phyloP scores from a whole-genome alignment of 2,113 vertebrate genomes.

The Scomber colias region DNA sequence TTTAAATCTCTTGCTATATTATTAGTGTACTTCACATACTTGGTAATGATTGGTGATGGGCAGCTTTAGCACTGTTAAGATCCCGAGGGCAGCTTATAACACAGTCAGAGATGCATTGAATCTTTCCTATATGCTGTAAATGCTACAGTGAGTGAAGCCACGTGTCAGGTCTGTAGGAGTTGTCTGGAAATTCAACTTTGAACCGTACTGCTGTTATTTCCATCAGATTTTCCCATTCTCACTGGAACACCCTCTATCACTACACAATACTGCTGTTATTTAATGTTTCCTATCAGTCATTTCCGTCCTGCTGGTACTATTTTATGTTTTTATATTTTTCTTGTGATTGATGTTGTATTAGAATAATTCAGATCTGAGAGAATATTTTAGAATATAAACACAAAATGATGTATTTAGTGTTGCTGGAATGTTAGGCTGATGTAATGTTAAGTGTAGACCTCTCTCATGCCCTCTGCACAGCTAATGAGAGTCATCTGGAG shows the following conservation, averaged over 20 bases:
- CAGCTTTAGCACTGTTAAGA: not conserved
- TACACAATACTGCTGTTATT: too few species aligned
- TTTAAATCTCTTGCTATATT: not conserved
- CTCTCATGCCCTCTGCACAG: conserved; percentile 21
- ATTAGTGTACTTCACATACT: not conserved
- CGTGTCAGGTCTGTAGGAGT: too few species aligned
- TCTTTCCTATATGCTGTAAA: not conserved
- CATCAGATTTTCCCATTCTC: not conserved
- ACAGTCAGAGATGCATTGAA: not conserved
- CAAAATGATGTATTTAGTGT: not conserved
- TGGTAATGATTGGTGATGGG: not conserved
- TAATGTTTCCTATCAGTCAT: not conserved
- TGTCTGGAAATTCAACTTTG: not conserved
- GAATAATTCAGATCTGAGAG: not conserved
- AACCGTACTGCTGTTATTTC: conserved; percentile 12
- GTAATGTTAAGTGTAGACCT: conserved; percentile 7
- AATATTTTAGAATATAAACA: not conserved
- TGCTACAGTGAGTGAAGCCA: too few species aligned
- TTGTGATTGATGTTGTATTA: not conserved
- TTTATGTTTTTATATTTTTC: not conserved
- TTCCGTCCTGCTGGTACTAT: not conserved
- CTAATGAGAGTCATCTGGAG: not conserved
- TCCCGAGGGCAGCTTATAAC: not conserved
- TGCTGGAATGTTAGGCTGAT: not conserved
- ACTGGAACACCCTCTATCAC: not conserved